Conservation (phyloP, 2,888 invertebrate genomes). For the Scaptomyza caliginosa region DNA sequence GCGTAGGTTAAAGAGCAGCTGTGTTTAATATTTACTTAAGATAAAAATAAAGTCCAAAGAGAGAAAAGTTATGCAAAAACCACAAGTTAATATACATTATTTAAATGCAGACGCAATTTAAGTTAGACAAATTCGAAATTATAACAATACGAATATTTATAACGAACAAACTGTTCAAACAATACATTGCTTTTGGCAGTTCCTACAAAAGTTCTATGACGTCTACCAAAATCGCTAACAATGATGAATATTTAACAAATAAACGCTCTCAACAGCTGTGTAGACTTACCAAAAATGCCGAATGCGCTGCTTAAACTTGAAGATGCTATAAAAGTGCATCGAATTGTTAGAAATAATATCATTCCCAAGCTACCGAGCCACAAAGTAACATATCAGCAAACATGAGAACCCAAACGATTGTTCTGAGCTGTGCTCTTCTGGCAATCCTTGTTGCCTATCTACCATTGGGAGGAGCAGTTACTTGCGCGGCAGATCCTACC, state of each 20-base stretch:
- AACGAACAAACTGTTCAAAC: neutral
- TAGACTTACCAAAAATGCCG: neutral
- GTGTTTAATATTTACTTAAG: neutral
- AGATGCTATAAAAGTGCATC: constrained; percentile 13
- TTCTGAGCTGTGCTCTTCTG: constrained; percentile 24
- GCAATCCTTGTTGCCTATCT: constrained; percentile 13
- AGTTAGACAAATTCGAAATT: too few relatives aligned
- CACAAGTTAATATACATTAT: too few relatives aligned
- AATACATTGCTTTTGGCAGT: neutral
- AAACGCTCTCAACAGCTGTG: constrained; percentile 12
- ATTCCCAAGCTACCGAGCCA: neutral
- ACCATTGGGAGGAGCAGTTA: constrained; percentile 16
- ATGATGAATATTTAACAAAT: constrained; percentile 1
- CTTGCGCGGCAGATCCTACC: constrained; percentile 7
- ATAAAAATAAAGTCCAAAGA: too few relatives aligned
- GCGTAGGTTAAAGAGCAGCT: neutral
- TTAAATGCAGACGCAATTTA: too few relatives aligned
- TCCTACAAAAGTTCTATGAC: constrained; percentile 1
- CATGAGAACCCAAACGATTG: constrained; percentile 9
- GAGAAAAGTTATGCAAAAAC: too few relatives aligned
- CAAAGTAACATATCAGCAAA: neutral
- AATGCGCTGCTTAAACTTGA: neutral
- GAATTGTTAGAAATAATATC: neutral
- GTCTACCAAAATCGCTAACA: constrained; percentile 1
- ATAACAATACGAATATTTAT: too few relatives aligned